Evolutionary conservation across 2,888 invertebrate genomes (phyloP), one percentile per base, ranked within the genome.

Genomic region (Taenaris catops): DNA sequence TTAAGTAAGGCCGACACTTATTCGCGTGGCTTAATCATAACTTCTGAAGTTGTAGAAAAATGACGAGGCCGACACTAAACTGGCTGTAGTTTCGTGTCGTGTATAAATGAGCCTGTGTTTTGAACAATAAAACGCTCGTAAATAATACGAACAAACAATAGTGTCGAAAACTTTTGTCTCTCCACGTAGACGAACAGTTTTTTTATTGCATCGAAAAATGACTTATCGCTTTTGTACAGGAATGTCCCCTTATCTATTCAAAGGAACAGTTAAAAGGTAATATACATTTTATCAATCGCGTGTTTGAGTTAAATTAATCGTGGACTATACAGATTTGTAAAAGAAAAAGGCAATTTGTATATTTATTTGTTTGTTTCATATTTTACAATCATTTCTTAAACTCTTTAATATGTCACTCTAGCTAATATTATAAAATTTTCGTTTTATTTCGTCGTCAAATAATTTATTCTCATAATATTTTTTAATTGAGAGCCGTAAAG

Each of bases 71-170:
- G 43, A 37, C 34, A 39, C 34, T 37, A 37, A 37, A 40, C 39
- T 37, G 34, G 17, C 33, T 32, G 31, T 35, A 38, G 38, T 39
- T 41, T 44, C 34, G 41, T 38, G 35, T 41, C 21, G 16, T 37
- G 27, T 26, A 42, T 32, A 40, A 42, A 42, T 34, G 29, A 42
- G 38, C 20, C 21, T 37, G 40, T 36, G 34, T 39, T 41, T 38
- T 25, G 38, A 35, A 39, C 35, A 43, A 41, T 44, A 36, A 41
- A 46, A 14, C 19, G 33, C 33, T 31, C 38, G 21, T 50, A 46
- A 50, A 46, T 36, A 43, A 46, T 23, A 16, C 4, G 33, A 44
- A 26, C 38, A 46, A 41, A 44, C 36, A 45, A 44, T 44, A 41
- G 37, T 29, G 25, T 26, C 24, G 38, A 33, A 24, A 38, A 36